Conservation (phyloP, 1,140 invertebrate genomes). For the Dysdera silvatica region DNA sequence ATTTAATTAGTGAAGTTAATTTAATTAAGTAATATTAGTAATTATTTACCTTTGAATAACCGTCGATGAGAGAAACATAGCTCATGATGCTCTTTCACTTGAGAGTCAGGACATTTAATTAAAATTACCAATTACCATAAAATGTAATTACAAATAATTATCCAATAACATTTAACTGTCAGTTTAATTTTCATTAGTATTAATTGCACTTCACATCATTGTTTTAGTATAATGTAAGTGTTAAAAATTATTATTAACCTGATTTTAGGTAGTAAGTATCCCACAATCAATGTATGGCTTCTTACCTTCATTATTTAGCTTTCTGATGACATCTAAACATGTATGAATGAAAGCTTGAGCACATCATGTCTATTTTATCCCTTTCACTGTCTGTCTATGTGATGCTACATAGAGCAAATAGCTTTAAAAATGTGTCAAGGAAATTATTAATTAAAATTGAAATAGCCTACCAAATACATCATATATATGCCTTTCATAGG, state of each 20-base stretch:
- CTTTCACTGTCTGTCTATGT: slow-evolving; percentile 66
- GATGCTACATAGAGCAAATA: slow-evolving; percentile 55
- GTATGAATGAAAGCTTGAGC: slow-evolving; percentile 74
- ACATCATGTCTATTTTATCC: slow-evolving; percentile 71
- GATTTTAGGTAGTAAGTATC: too few species aligned
- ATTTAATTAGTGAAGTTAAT: background rate
- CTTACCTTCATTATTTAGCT: slow-evolving; percentile 58
- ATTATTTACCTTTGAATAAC: slow-evolving; percentile 43
- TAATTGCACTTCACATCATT: too few species aligned
- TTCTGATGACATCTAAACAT: slow-evolving; percentile 65
- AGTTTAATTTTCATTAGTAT: too few species aligned
- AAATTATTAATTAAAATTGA: background rate
- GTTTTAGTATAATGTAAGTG: too few species aligned
- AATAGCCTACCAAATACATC: too few species aligned
- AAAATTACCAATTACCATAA: too few species aligned
- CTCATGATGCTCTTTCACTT: slow-evolving; percentile 42
- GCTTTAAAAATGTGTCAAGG: slow-evolving; percentile 15
- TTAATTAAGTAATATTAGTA: too few species aligned
- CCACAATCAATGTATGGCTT: slow-evolving; percentile 55
- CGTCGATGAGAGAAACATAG: slow-evolving; percentile 42
- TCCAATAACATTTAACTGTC: too few species aligned
- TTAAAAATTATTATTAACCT: too few species aligned
- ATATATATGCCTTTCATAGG: too few species aligned
- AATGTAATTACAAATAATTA: too few species aligned
- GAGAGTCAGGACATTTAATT: too few species aligned